Evolutionary conservation across 2,888 invertebrate genomes (phyloP), one percentile per base, ranked within the genome.

Genomic region (Blastobasis lacticolella): DNA sequence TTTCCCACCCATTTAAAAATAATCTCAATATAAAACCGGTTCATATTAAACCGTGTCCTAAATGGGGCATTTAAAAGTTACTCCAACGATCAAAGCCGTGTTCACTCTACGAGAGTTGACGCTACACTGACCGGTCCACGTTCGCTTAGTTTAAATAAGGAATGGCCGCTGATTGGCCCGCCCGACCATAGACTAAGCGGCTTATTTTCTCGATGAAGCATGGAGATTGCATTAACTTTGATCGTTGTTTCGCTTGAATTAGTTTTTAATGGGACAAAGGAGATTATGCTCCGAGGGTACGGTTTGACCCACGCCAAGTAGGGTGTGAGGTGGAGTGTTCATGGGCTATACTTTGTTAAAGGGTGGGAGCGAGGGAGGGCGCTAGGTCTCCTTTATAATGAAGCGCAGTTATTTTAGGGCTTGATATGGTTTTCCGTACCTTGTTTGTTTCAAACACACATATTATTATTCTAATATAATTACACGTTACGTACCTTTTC

Each of bases 111-210:
- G 58, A 50, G 46, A 55, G 47, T 48, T 56, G 53, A 57, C 57
- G 60, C 60, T 60, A 62, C 58, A 65, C 55, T 69, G 66, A 61
- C 60, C 64, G 55, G 52, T 57, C 50, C 54, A 58, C 61, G 61
- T 59, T 54, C 61, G 23, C 23, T 53, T 53, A 58, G 58, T 66
- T 64, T 65, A 62, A 66, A 66, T 64, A 63, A 60, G 57, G 64
- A 66, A 63, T 61, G 57, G 46, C 53, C 60, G 57, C 59, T 62
- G 57, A 63, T 63, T 62, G 64, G 64, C 63, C 66, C 63, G 69
- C 58, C 64, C 59, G 71, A 55, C 72, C 77, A 76, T 67, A 78
- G 76, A 74, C 74, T 80, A 81, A 81, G 70, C 69, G 67, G 77
- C 75, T 76, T 75, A 73, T 67, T 66, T 73, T 69, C 68, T 70